Evolutionary conservation across 2,888 invertebrate species (phyloP), one percentile per base, ranked within the genome.

Genomic region (Subacronicta megacephala): DNA sequence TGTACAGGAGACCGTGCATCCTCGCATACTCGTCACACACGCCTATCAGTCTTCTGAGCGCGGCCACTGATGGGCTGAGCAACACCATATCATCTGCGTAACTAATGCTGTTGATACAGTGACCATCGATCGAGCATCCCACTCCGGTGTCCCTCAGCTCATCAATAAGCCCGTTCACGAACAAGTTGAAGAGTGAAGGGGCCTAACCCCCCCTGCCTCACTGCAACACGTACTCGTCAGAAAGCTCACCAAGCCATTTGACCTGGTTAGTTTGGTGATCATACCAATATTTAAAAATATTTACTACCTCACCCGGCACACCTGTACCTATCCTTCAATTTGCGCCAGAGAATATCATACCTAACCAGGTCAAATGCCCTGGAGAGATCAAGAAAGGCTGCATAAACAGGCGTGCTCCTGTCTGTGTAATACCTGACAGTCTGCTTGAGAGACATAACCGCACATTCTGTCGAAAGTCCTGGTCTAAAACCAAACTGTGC

Each of bases 381-480:
- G 0, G 31, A 31, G 1, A 31, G 6, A n/a, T 38, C 37, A 0
- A 38, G n/a, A 18, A 17, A 38, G 18, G 18, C 12, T 1, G 17
- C 37, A 38, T 18, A 15, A 2, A 38, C 37, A 1, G 37, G 37
- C 3, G 37, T 38, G 6, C 18, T 17, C 5, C 18, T 17, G 12
- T 12, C 12, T 5, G 37, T 4, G 12, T 18, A 18, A 18, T 18
- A 18, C 18, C 18, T 18, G 18, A 18, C 18, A 18, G 18, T 18
- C 18, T 18, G 18, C 18, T 18, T 18, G 18, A 18, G 18, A 18
- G 33, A 33, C 33, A 33, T 33, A 33, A 33, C n/a, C n/a, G 33
- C 33, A 33, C 33, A 33, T 33, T 33, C 33, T n/a, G 33, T 33
- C n/a, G 33, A 33, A n/a, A 33, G 33, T n/a, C 33, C 33, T 12